These are phyloP conservation scores for Drepana arcuata DNA, from an alignment of 1,140 invertebrate genomes.

Conservation along the genomic window DNA sequence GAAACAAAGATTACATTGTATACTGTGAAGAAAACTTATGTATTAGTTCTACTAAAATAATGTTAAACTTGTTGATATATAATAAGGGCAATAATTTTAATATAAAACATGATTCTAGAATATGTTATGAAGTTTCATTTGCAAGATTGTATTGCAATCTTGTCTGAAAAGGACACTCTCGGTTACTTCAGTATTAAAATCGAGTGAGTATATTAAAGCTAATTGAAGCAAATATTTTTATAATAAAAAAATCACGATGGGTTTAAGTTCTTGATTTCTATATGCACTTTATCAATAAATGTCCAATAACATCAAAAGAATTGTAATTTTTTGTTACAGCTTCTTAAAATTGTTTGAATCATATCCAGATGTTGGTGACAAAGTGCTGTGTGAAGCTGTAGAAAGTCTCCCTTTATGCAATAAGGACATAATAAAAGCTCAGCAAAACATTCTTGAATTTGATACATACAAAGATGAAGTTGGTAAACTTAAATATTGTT, in stretches of 20 bases:
- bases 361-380: constrained; percentile 60
- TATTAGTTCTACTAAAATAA: no score
- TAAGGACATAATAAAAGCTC: constrained; percentile 73
- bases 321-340: constrained; percentile 28
- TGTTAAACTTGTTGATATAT: no score
- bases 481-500: constrained; percentile 29
- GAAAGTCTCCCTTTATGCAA: constrained; percentile 74
- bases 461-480: constrained; percentile 41
- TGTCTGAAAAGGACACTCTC: constrained; percentile 40
- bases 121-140: constrained; percentile 55
- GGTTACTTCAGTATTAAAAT: constrained; percentile 59
- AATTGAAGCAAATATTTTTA: constrained; percentile 1
- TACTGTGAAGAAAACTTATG: no score
- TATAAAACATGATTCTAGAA: constrained; percentile 42
- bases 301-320: no score
- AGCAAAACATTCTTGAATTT: constrained; percentile 71
- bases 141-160: constrained; percentile 48
- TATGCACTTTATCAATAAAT: no score
- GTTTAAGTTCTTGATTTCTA: no score
- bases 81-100: not conserved
- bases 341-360: constrained; percentile 66
- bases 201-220: constrained; percentile 42
- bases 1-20: no score
- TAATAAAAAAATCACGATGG: no score
- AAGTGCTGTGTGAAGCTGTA: constrained; percentile 54